phyloP scores from a whole-genome alignment of 2,113 vertebrate species.

The Sterna hirundo region DNA sequence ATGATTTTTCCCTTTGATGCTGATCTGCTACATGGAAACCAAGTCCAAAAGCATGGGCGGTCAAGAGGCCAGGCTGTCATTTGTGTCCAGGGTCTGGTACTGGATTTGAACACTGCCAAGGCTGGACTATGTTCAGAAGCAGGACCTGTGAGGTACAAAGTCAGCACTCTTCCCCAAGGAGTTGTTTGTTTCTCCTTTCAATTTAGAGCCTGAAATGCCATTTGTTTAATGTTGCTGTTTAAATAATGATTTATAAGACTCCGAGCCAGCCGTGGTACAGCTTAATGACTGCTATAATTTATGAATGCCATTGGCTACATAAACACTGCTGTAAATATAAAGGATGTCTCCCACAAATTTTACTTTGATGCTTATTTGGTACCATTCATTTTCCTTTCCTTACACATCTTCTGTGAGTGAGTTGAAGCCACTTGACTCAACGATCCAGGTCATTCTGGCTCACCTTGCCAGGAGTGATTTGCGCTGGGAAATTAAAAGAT shows the following conservation, averaged over 20 bases:
- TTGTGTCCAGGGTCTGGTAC: neutral
- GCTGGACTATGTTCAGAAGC: neutral
- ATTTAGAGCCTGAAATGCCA: slow-evolving; percentile 52
- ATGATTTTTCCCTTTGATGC: neutral
- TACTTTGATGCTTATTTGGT: slow-evolving; percentile 45
- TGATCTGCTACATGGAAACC: neutral
- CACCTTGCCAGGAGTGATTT: neutral
- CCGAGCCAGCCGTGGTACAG: slow-evolving; percentile 37
- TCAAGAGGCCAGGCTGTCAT: neutral
- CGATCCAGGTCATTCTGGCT: neutral
- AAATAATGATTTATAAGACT: slow-evolving; percentile 70
- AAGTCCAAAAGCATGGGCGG: neutral
- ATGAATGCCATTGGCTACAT: slow-evolving; percentile 62
- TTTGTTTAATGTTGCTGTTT: slow-evolving; percentile 69
- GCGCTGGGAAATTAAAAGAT: slow-evolving; percentile 17
- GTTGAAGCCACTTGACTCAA: neutral
- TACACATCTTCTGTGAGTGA: neutral
- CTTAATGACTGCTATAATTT: slow-evolving; percentile 74
- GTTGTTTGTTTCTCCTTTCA: slow-evolving; percentile 43
- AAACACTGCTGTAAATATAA: slow-evolving; percentile 68
- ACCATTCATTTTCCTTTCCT: slow-evolving; percentile 39
- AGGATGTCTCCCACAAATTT: slow-evolving; percentile 59
- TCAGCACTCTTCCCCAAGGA: neutral
- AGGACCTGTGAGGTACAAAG: neutral
- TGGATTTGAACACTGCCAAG: neutral